Evolutionary conservation across 2,797 vertebrate species (phyloP), one percentile per base, ranked within the genome.

Genomic region (Erpetoichthys calabaricus): DNA sequence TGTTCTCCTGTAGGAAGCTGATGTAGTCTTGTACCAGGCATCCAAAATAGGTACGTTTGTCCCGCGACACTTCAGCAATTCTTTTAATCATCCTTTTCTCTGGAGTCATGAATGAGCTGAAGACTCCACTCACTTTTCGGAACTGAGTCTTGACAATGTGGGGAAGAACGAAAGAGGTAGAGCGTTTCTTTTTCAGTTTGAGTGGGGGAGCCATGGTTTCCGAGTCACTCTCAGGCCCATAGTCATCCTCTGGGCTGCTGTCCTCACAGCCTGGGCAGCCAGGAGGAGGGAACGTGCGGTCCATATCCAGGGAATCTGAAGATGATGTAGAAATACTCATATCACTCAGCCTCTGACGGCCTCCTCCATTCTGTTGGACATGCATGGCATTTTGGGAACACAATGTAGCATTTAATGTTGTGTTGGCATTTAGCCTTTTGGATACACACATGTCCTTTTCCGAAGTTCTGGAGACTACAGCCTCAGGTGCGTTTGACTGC

Each of bases 321-420:
- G 95, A 98, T 3, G 95, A 97, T 60, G 95, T 96, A 8, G 94
- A 98, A 78, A 96, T 85, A 81, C 94, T 97, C 87, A 93, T 86
- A 79, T 97, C 90, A 56, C 95, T 98, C 67, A 98, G 85, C 7
- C 91, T 80, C 80, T 94, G 89, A 67, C 77, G 4, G 75, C 71
- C 80, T 74, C 64, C 79, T 75, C 58, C 73, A 73, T 64, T 67
- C 71, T 72, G 82, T 45, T 54, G 71, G 7, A 75, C 51, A 63
- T 67, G 76, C 64, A 79, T 76, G 64, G 79, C 80, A 9, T 47
- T 10, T 5, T 8, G 46, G 45, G 9, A 54, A 41, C 5, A 73
- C 66, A 65, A 67, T 57, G 2, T 44, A 65, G 1, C 57, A 64
- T 61, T 49, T 47, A 3, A 71, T 8, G 55, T 63, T 63, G 69